A percentile compares a stretch with the other conserved stretches of the same genome.
These are phyloP conservation scores for Periophthalmus magnuspinnatus DNA, from an alignment of 2,797 vertebrate genomes.

Conservation along the genomic window DNA sequence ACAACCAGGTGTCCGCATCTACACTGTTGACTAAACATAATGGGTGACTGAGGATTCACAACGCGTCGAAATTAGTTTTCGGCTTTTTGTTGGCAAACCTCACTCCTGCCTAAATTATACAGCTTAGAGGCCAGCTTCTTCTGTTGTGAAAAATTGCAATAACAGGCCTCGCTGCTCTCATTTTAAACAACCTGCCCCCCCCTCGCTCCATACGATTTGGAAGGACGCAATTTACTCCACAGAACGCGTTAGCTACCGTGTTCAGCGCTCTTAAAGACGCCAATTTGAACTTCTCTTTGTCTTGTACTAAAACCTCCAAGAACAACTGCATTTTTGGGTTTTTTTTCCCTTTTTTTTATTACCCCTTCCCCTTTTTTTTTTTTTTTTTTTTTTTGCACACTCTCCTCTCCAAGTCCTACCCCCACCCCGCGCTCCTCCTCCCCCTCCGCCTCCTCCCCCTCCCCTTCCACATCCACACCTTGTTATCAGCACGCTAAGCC, in stretches of 20 bases:
- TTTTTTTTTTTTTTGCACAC: slow-evolving; percentile 29
- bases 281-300: slow-evolving; percentile 13
- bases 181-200: slow-evolving; percentile 5
- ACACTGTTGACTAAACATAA: slow-evolving; percentile 17
- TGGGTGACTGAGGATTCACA: slow-evolving; percentile 13
- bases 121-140: slow-evolving; percentile 9
- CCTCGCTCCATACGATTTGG: not conserved
- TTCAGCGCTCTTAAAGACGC: not conserved
- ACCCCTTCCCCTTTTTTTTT: slow-evolving; percentile 16
- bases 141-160: slow-evolving; percentile 12
- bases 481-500: slow-evolving; percentile 73
- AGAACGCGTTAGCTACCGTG: not conserved
- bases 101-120: slow-evolving; percentile 12
- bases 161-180: slow-evolving; percentile 11
- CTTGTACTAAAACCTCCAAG: slow-evolving; percentile 26
- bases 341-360: slow-evolving; percentile 17
- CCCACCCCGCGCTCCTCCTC: too few relatives aligned
- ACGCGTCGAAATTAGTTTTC: slow-evolving; percentile 10
- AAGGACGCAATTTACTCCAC: slow-evolving; percentile 7
- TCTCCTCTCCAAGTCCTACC: slow-evolving; percentile 17
- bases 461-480: slow-evolving; percentile 68
- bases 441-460: too few relatives aligned
- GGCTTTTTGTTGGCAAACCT: slow-evolving; percentile 16
- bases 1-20: slow-evolving; percentile 12
- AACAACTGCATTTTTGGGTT: slow-evolving; percentile 38